phyloP scores from a whole-genome alignment of 2,888 invertebrate genomes.

The Macrophya alboannulata region DNA sequence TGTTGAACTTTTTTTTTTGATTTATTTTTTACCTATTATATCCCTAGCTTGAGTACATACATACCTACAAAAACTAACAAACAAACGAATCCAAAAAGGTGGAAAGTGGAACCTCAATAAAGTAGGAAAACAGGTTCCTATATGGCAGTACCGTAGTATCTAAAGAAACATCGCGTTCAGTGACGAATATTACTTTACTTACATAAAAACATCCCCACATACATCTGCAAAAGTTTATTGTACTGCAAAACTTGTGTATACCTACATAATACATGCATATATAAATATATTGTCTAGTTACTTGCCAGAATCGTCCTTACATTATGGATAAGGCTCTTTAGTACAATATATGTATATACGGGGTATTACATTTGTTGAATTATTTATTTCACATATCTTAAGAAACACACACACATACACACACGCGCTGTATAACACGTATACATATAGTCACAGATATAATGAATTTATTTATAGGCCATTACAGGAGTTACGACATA shows the following conservation, averaged over 20 bases:
- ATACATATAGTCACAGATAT: not conserved
- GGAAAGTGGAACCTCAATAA: constrained; percentile 46
- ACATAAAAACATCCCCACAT: no score
- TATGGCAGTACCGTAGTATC: not conserved
- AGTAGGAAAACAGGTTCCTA: constrained; percentile 42
- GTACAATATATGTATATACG: no score
- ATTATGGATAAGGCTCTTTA: not conserved
- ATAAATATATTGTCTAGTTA: not conserved
- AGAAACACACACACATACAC: no score
- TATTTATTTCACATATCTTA: not conserved
- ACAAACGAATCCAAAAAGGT: constrained; percentile 13
- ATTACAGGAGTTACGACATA: constrained; percentile 20
- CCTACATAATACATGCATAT: not conserved
- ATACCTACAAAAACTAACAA: not conserved
- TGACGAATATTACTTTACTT: no score
- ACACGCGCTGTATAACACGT: no score
- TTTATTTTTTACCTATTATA: not conserved
- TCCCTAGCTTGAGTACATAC: not conserved
- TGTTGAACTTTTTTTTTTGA: not conserved
- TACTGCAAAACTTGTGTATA: no score
- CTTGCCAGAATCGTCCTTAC: not conserved
- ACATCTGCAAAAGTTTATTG: no score
- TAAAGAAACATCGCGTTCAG: not conserved
- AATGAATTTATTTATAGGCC: constrained; percentile 9
- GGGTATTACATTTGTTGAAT: constrained; percentile 1